Evolutionary conservation across 2,797 vertebrate genomes (phyloP).

Genomic region (Cyprinella venusta): DNA sequence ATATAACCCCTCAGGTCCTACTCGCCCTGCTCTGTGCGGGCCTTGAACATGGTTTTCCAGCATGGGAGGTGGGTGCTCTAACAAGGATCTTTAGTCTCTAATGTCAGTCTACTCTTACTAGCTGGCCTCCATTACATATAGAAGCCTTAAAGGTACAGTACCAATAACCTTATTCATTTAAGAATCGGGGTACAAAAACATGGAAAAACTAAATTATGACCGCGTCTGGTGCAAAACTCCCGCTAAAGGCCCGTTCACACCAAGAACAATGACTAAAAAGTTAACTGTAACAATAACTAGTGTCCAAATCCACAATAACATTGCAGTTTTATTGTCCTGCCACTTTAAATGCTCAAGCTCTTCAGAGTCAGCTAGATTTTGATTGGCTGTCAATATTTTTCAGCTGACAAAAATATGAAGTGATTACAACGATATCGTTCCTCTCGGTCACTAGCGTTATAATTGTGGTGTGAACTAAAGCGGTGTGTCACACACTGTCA

Average conservation of each 20-base stretch:
- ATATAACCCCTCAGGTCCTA: no score
- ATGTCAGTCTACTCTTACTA: no score
- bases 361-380: neutral
- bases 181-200: neutral
- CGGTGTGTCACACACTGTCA: neutral
- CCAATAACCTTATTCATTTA: neutral
- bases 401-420: neutral
- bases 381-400: neutral
- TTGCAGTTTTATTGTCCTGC: neutral
- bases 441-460: no score
- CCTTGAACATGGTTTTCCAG: no score
- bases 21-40: no score
- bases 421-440: no score
- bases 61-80: no score
- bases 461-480: no score
- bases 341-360: neutral
- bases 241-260: neutral
- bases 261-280: neutral
- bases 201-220: neutral
- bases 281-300: neutral
- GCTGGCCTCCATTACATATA: neutral
- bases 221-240: neutral
- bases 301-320: neutral
- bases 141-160: conserved; percentile 10
- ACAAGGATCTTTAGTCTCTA: no score